These are phyloP conservation scores for Macrobrachium rosenbergii DNA, from an alignment of 1,140 invertebrate species.

Conservation along the genomic window DNA sequence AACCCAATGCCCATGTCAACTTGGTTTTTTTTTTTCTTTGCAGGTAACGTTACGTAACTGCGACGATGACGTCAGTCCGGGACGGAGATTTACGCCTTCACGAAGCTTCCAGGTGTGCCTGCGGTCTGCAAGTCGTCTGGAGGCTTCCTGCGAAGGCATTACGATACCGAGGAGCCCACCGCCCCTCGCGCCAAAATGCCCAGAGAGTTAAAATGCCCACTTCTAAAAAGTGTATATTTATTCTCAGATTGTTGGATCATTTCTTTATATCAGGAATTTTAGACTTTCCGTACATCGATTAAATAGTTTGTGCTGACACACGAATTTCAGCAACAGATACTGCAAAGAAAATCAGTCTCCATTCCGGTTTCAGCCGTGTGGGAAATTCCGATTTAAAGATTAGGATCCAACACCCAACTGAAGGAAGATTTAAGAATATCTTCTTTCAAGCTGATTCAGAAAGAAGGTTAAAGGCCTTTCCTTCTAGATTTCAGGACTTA, in stretches of 20 bases:
- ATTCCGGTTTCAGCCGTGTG: too few species aligned
- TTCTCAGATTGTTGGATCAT: too few species aligned
- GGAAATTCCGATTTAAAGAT: too few species aligned
- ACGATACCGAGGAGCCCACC: conserved; percentile 56
- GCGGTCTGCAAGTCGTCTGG: conserved; percentile 73
- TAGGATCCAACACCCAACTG: too few species aligned
- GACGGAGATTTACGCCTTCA: conserved; percentile 75
- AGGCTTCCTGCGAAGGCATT: conserved; percentile 74
- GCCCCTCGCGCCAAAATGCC: conserved; percentile 49
- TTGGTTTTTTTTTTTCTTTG: neutral
- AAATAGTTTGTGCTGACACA: too few species aligned
- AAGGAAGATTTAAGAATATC: too few species aligned
- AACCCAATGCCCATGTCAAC: neutral
- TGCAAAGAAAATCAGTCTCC: too few species aligned
- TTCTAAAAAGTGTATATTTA: too few species aligned
- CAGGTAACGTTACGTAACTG: conserved; percentile 76
- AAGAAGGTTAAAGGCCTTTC: too few species aligned
- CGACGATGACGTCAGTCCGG: conserved; percentile 76
- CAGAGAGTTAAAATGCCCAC: conserved; percentile 19
- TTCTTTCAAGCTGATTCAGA: too few species aligned
- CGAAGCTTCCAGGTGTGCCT: conserved; percentile 77
- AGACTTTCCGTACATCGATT: neutral
- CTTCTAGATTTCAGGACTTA: too few species aligned
- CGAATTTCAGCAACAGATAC: too few species aligned
- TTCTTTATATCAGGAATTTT: neutral